A percentile compares a stretch with the other conserved stretches of the same genome.
These are phyloP conservation scores for Sardina pilchardus DNA, from an alignment of 2,113 vertebrate genomes.

Conservation along the genomic window DNA sequence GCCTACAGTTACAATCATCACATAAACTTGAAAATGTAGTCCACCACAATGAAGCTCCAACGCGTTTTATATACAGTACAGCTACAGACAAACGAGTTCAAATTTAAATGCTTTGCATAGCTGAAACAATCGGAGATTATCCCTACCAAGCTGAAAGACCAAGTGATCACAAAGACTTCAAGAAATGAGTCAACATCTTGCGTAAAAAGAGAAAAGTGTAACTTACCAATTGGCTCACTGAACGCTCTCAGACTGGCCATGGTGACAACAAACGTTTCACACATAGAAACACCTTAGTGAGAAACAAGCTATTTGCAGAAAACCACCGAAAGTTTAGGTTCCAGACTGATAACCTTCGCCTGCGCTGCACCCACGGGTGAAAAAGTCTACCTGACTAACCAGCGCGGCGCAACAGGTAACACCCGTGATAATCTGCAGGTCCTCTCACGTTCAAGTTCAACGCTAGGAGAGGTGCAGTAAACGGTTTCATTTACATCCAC, in stretches of 20 bases:
- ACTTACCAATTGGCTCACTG: conserved; percentile 68
- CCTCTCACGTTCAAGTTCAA: conserved; percentile 10
- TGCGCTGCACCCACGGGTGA: background rate
- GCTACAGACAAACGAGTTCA: background rate
- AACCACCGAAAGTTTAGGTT: background rate
- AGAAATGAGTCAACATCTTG: background rate
- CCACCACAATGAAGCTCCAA: too few relatives aligned
- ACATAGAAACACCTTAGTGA: conserved; percentile 11
- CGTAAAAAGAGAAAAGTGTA: background rate
- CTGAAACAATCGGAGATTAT: background rate
- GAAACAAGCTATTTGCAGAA: background rate
- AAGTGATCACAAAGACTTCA: conserved; percentile 1
- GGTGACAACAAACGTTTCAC: conserved; percentile 33
- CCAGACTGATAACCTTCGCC: background rate
- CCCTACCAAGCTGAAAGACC: background rate
- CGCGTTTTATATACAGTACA: too few relatives aligned
- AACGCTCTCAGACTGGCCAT: conserved; percentile 66
- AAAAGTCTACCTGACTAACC: background rate
- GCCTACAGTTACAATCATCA: too few relatives aligned
- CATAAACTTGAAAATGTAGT: too few relatives aligned
- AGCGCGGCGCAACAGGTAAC: background rate
- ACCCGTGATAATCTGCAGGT: background rate
- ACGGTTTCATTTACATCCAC: background rate
- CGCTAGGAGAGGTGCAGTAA: background rate
- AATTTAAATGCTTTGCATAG: background rate